Base-by-base conservation (phyloP, 1,140 invertebrate genomes). In the Coenobita brevimanus region DNA sequence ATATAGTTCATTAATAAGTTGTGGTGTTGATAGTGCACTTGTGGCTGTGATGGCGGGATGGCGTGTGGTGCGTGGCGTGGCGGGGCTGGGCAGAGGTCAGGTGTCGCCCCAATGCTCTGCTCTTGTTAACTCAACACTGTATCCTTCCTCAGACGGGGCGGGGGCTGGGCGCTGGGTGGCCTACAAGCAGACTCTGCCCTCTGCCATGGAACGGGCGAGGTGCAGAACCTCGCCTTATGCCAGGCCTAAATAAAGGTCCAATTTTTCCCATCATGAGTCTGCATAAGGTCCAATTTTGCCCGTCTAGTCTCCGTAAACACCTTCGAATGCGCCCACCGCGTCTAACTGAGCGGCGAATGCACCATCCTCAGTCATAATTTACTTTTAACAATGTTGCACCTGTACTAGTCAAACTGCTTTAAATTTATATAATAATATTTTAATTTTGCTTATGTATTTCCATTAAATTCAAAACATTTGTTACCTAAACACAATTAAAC, bases 211-310 rank as follows among this genome's bases (percentile, higher is more conserved):
- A 38, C 85, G 85, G 73, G 76, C 85, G 50, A 80, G 85, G 76
- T 80, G 85, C 85, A 79, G 85, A 79, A 87, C 76, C 41, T 87
- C 85, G 43, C 85, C 85, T 80, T 87, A 87, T 87, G 85, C 85
- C 85, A 87, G 85, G 38, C 85, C 85, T 71, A 87, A 87, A 87
- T 85, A 85, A 85, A 71, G 81, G 67, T 41, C 62, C 67, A 57
- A 46, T 82, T 82, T 71, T 69, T 27, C 60, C 54, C 54, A 36
- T 64, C 78, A 80, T 17, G 60, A 64, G 78, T 81, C 78, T 81
- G 78, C 78, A 81, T 83, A 83, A 83, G 82, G 85, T 87, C 85
- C 85, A 87, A 80, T 80, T 87, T 87, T 87, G 81, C 81, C 81
- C 81, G 81, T 83, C 81, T 83, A 83, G 81, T 71, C 27, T 83